Evolutionary conservation across 2,113 vertebrate species (phyloP).

Genomic region (Empidonax alnorum): DNA sequence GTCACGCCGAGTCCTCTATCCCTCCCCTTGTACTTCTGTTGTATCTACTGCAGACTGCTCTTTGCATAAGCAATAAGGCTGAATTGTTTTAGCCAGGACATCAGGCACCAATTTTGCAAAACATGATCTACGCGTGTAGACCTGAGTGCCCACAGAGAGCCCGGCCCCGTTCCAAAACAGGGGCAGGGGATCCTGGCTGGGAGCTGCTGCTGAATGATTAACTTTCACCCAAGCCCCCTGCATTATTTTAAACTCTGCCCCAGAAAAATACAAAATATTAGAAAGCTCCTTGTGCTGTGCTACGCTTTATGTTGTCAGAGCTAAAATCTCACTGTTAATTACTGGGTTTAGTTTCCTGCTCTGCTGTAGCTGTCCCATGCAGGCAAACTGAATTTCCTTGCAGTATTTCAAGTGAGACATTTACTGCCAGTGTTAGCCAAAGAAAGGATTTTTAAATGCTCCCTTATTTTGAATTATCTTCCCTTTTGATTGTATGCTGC

Average conservation of each 20-base stretch:
- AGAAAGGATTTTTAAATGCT: slow-evolving; percentile 33
- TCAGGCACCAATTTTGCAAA: background rate
- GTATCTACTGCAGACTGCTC: background rate
- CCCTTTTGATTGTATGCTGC: background rate
- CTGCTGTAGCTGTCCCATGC: background rate
- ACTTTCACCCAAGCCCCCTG: background rate
- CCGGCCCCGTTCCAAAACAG: background rate
- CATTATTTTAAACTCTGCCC: slow-evolving; percentile 3
- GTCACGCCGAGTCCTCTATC: slow-evolving; percentile 6
- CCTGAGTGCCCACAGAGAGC: background rate
- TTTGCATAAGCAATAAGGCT: background rate
- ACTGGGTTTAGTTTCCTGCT: background rate
- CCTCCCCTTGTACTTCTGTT: background rate
- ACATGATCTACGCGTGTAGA: background rate
- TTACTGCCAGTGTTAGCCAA: slow-evolving; percentile 6
- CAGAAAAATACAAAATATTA: background rate
- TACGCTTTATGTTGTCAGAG: background rate
- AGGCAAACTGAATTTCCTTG: background rate
- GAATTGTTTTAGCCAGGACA: background rate
- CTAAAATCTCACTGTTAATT: slow-evolving; percentile 1
- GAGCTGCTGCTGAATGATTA: slow-evolving; percentile 1
- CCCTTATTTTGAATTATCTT: slow-evolving; percentile 37
- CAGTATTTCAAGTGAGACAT: slow-evolving; percentile 32
- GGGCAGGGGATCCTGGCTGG: background rate
- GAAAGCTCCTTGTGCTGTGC: background rate